Conservation (phyloP, 2,888 invertebrate genomes). For the Eupsilia transversa region DNA sequence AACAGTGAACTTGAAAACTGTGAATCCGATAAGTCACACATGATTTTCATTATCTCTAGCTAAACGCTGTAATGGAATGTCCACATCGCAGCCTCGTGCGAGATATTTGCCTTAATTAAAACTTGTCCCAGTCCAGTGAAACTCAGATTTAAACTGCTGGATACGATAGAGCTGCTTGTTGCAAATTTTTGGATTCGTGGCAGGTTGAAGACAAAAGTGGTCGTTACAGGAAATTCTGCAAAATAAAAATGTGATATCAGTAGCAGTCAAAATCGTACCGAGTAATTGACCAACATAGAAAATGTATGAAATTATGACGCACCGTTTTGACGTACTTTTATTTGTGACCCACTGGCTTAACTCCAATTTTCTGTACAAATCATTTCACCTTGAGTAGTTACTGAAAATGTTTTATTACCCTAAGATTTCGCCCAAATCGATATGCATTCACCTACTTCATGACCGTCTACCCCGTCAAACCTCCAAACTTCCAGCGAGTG, state of each 20-base stretch:
- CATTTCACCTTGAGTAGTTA: background rate
- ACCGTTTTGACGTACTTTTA: too few species aligned
- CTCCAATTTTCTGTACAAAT: background rate
- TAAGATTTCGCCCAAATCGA: background rate
- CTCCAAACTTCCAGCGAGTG: too few species aligned
- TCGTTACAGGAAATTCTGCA: background rate
- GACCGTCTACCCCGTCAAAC: background rate
- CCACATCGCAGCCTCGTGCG: slow-evolving; percentile 79
- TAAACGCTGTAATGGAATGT: slow-evolving; percentile 82
- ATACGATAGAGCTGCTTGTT: slow-evolving; percentile 13
- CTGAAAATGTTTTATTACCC: background rate
- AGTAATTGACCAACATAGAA: too few species aligned
- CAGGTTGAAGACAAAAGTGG: background rate
- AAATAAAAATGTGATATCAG: background rate
- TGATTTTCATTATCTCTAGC: slow-evolving; percentile 76
- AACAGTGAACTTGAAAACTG: slow-evolving; percentile 21
- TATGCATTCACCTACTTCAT: background rate
- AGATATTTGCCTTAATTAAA: slow-evolving; percentile 88
- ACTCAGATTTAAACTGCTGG: slow-evolving; percentile 68
- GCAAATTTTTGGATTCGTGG: background rate
- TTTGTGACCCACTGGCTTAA: background rate
- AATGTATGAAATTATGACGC: too few species aligned
- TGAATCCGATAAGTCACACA: slow-evolving; percentile 59
- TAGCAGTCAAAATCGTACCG: too few species aligned
- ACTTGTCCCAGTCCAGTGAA: slow-evolving; percentile 79